Conservation (phyloP, 2,888 invertebrate genomes). For the Habroteleia sp. region DNA sequence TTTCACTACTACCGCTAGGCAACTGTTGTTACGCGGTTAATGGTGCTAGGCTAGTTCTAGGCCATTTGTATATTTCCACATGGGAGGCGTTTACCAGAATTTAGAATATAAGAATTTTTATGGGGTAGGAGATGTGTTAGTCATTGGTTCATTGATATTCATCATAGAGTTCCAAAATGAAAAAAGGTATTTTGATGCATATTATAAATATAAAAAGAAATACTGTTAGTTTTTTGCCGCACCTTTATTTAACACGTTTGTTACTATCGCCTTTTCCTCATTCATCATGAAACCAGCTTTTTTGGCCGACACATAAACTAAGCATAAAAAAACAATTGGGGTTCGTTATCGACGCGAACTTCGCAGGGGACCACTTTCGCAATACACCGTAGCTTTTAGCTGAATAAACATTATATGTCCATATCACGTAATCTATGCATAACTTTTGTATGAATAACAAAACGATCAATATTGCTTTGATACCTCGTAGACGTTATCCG, state of each 20-base stretch:
- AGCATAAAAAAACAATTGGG: conserved; percentile 56
- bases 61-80: no score
- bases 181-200: no score
- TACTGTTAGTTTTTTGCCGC: conserved; percentile 18
- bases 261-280: conserved; percentile 31
- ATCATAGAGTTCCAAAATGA: no score
- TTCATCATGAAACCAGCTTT: conserved; percentile 35
- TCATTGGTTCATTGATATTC: no score
- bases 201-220: no score
- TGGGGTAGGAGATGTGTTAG: no score
- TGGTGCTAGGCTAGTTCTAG: no score
- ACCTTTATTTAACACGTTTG: conserved; percentile 21
- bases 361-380: conserved; percentile 48
- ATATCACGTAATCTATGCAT: conserved; percentile 68
- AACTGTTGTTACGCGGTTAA: no score
- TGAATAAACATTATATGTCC: conserved; percentile 71
- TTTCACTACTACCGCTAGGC: no score
- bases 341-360: conserved; percentile 58
- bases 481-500: conserved; percentile 39
- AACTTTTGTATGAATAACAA: conserved; percentile 63
- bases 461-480: conserved; percentile 60
- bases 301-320: conserved; percentile 29
- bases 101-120: no score
- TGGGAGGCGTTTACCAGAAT: no score
- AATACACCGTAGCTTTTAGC: conserved; percentile 71